Base-by-base conservation (phyloP, 2,888 invertebrate genomes). In the Cryptocheilus praepositus region DNA sequence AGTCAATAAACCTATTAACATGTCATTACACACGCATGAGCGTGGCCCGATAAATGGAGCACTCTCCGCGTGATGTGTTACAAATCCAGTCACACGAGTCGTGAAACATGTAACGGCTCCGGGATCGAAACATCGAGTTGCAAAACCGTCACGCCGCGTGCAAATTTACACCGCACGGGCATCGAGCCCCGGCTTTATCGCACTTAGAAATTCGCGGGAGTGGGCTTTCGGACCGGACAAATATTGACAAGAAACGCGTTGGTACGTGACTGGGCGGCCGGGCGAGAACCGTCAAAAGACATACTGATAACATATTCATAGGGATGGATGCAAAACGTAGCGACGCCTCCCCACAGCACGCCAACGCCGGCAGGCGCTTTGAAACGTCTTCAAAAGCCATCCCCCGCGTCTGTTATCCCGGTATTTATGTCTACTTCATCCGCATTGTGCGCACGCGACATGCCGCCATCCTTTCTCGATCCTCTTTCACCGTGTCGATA, bases 221-320 rank as follows among this genome's bases (percentile, higher is more conserved):
- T 36, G 36, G 36, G 36, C 36, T 36, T 2, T 36, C 36, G 36
- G 11, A 21, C 22, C 36, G 61, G 28, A 60, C 73, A 71, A 73
- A 74, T 71, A 73, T 76, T 63, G 69, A 70, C 64, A 61, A 68
- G 73, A 68, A 64, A 51, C 64, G 67, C 52, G 65, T 64, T 19
- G 55, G 54, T 68, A 63, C 64, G 63, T 64, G 64, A 71, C 64
- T 54, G 62, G 22, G 36, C 22, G 25, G 45, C 56, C 22, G n/a
- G 53, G 36, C n/a, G 44, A 55, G 59, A 56, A 15, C 69, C 64
- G 74, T 66, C 70, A 80, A 77, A 83, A 78, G 74, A 77, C 65
- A 69, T 71, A 56, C 60, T 64, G 70, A 83, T 84, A 81, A 81
- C 73, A 78, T 83, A 83, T 84, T 83, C 81, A 83, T 83, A 79